A percentile compares a stretch with the other conserved stretches of the same genome.
These are phyloP conservation scores for Aphelinus atriplicis DNA, from an alignment of 1,140 invertebrate genomes.

Conservation along the genomic window DNA sequence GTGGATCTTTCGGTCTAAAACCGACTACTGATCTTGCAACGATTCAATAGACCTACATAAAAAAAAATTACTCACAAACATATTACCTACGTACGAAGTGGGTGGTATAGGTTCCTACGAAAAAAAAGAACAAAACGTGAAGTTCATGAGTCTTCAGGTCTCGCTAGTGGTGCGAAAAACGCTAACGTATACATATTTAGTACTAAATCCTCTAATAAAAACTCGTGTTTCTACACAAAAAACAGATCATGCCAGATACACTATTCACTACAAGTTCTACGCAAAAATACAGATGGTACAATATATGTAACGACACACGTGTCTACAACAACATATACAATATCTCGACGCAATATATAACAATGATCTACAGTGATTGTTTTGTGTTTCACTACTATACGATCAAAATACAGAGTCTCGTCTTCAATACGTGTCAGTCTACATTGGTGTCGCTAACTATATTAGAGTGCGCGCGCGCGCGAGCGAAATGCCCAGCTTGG, in stretches of 20 bases:
- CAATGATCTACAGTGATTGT: too few species aligned
- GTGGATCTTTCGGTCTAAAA: slow-evolving; percentile 29
- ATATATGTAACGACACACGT: not conserved
- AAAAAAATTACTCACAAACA: not conserved
- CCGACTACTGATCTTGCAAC: slow-evolving; percentile 8
- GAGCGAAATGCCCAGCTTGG: too few species aligned
- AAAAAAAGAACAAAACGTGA: not conserved
- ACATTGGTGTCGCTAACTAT: too few species aligned
- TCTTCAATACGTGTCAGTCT: too few species aligned
- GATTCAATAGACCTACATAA: slow-evolving; percentile 2
- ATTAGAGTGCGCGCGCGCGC: too few species aligned
- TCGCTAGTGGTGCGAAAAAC: not conserved
- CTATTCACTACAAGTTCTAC: not conserved
- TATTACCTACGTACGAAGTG: not conserved
- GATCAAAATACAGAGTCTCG: too few species aligned
- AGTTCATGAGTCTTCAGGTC: not conserved
- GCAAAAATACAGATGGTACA: slow-evolving; percentile 15
- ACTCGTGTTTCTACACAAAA: slow-evolving; percentile 10
- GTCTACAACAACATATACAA: too few species aligned
- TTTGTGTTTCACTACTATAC: too few species aligned
- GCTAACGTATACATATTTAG: slow-evolving; percentile 1
- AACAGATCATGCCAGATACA: slow-evolving; percentile 20
- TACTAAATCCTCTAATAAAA: slow-evolving; percentile 12
- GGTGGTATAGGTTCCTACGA: not conserved
- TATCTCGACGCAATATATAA: too few species aligned